phyloP scores from a whole-genome alignment of 2,888 invertebrate genomes.

The Tachina lurida region DNA sequence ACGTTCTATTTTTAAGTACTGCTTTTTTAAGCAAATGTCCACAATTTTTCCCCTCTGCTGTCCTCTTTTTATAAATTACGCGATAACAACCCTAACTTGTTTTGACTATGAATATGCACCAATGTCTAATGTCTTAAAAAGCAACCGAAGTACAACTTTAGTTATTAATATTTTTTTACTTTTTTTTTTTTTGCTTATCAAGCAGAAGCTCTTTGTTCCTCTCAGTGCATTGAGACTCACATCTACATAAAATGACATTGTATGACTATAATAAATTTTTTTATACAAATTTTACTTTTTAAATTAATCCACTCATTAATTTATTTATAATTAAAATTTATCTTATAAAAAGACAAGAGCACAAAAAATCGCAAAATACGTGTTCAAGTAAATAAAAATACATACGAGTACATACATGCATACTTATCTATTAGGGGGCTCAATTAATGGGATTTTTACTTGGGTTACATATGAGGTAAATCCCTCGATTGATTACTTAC shows the following conservation, averaged over 20 bases:
- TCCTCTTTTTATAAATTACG: too few relatives aligned
- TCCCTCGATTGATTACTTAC: too few relatives aligned
- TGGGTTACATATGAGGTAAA: too few relatives aligned
- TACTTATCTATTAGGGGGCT: too few relatives aligned
- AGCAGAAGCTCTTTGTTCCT: neutral
- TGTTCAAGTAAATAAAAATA: neutral
- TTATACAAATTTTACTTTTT: constrained; percentile 44
- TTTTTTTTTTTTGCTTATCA: neutral
- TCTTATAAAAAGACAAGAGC: constrained; percentile 37
- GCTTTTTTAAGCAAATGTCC: too few relatives aligned
- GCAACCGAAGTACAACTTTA: too few relatives aligned
- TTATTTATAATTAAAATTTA: constrained; percentile 61
- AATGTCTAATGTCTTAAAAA: too few relatives aligned
- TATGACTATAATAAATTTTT: constrained; percentile 16
- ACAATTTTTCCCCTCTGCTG: too few relatives aligned
- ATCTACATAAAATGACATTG: neutral
- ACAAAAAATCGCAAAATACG: constrained; percentile 12
- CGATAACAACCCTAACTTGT: too few relatives aligned
- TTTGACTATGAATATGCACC: too few relatives aligned
- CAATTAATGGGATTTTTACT: too few relatives aligned
- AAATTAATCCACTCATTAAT: constrained; percentile 62
- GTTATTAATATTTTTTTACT: neutral
- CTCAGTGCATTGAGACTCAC: constrained; percentile 1
- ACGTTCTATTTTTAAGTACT: too few relatives aligned
- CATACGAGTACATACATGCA: neutral